Conservation (phyloP, 2,888 invertebrate genomes). For the Loripinus fragilis region DNA sequence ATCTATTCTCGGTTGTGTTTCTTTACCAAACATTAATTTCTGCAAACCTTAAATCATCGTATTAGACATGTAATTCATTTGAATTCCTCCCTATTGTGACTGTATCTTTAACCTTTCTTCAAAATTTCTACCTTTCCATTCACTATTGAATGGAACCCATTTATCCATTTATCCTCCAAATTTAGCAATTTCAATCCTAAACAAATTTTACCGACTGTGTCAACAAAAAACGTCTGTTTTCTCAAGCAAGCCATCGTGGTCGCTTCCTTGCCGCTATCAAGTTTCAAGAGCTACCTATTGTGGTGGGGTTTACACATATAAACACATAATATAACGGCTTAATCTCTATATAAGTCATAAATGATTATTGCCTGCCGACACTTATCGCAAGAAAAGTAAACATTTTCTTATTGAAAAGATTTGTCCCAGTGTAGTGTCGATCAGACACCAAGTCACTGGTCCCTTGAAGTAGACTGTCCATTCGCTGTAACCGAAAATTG, state of each 20-base stretch:
- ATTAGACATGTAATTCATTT: constrained; percentile 8
- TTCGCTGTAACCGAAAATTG: no score
- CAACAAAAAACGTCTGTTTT: background rate
- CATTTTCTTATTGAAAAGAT: background rate
- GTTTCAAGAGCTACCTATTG: constrained; percentile 2
- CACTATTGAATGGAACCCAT: constrained; percentile 34
- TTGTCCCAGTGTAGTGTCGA: no score
- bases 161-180: constrained; percentile 40
- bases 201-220: constrained; percentile 28
- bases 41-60: background rate
- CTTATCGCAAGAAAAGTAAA: constrained; percentile 8
- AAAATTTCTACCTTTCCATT: constrained; percentile 21
- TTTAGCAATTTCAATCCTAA: constrained; percentile 40
- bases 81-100: background rate
- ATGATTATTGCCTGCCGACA: constrained; percentile 5
- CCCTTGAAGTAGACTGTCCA: no score
- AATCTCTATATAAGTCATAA: constrained; percentile 7
- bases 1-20: background rate
- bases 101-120: constrained; percentile 6
- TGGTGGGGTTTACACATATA: background rate
- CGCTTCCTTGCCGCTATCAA: background rate
- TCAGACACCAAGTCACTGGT: no score
- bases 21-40: constrained; percentile 1
- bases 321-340: constrained; percentile 7
- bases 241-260: background rate